Percentiles rank a stretch among this genome's conserved stretches.
phyloP scores from a whole-genome alignment of 2,797 vertebrate species.

The Simalia tracyae region DNA sequence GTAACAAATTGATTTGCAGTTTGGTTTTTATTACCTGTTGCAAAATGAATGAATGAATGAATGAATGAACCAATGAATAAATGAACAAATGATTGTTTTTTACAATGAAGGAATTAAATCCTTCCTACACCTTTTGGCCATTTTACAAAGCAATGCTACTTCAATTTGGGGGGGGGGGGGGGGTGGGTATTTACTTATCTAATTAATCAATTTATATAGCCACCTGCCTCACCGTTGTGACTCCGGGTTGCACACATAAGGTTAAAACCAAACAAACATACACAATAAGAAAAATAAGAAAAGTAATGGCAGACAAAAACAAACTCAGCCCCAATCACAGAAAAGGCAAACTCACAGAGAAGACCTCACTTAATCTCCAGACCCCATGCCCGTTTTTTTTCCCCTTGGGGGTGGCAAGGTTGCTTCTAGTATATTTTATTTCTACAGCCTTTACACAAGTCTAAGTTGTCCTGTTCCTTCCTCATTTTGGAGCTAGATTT shows the following conservation, averaged over 20 bases:
- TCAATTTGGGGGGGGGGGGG: background rate
- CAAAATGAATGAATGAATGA: background rate
- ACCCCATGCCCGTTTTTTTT: background rate
- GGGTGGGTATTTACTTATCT: background rate
- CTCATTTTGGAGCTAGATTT: background rate
- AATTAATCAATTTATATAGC: background rate
- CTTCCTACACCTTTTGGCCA: background rate
- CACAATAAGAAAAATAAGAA: background rate
- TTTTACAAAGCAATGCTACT: background rate
- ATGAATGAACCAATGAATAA: too few species aligned
- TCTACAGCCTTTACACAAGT: background rate
- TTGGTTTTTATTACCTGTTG: background rate
- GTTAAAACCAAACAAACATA: background rate
- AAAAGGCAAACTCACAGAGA: background rate
- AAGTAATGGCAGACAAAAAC: background rate
- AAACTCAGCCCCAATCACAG: background rate
- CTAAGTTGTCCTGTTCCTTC: background rate
- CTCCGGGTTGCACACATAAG: background rate
- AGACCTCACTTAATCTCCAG: background rate
- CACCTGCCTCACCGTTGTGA: background rate
- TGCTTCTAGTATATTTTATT: background rate
- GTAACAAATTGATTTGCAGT: background rate
- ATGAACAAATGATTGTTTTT: background rate
- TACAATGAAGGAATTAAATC: background rate
- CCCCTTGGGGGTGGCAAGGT: background rate